Conservation (phyloP, 2,113 vertebrate genomes). For the Saguinus midas region DNA sequence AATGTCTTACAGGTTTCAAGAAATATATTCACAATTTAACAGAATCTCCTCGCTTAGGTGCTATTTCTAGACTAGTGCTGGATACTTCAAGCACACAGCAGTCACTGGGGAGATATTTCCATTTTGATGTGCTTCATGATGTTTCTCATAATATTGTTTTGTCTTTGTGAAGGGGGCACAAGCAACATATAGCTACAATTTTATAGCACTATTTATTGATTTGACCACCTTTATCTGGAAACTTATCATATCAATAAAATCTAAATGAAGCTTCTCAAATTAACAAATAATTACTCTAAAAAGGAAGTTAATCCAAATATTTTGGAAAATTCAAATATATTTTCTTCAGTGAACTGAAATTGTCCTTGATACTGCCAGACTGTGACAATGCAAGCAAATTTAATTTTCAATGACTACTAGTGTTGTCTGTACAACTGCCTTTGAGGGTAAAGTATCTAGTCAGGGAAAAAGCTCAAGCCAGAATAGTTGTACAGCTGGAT, state of each 20-base stretch:
- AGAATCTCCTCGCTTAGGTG: background rate
- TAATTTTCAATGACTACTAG: background rate
- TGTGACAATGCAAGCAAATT: background rate
- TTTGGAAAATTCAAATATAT: background rate
- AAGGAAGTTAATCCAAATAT: background rate
- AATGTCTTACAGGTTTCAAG: background rate
- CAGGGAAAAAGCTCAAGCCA: background rate
- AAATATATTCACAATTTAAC: background rate
- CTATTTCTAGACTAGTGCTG: background rate
- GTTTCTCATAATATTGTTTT: background rate
- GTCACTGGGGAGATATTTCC: background rate
- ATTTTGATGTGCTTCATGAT: background rate
- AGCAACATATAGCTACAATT: background rate
- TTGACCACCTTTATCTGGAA: background rate
- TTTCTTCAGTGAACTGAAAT: slow-evolving; percentile 8
- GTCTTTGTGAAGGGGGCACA: background rate
- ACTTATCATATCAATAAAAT: background rate
- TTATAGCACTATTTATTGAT: background rate
- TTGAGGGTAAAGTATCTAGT: background rate
- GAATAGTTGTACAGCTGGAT: background rate
- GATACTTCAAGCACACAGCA: background rate
- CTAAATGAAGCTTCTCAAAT: background rate
- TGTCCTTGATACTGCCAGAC: background rate
- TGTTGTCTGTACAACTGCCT: background rate
- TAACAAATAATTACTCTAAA: background rate